Base-by-base conservation (phyloP, 1,140 invertebrate species). In the Plodia interpunctella region DNA sequence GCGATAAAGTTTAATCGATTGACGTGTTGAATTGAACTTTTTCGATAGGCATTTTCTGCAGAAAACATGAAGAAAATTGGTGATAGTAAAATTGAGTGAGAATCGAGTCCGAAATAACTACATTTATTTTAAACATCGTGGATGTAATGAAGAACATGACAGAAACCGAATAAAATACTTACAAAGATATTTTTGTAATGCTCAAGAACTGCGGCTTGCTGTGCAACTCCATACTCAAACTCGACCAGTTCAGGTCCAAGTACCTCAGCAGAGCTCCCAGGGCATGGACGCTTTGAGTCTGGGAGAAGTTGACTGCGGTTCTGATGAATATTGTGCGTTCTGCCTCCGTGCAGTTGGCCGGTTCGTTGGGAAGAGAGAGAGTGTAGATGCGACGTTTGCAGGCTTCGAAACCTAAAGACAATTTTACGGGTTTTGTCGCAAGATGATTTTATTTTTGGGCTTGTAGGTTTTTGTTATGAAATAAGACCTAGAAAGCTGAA, bases 201-300 rank as follows among this genome's bases (percentile, higher is more conserved):
- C 91, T 90, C n/a, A 93, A 59, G 62, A 94, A 92, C 20, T 92
- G 81, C 0, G 93, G 85, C 63, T 90, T 88, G 44, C 86, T 85
- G 67, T 92, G 91, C 6, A 93, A 66, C n/a, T 91, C 88, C 55
- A 95, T 81, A 28, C 90, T 75, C 21, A 87, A 52, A 13, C 79
- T 79, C 80, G 74, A 90, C 90, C 93, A 93, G 73, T 93, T 92
- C 55, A 92, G 93, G 64, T 96, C 95, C 52, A 96, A 65, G 75
- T 93, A 96, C 74, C 93, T 93, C 17, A 96, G 76, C 49, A 97
- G 85, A 0, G 93, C 92, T n/a, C 95, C 95, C 13, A 94, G 77
- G 1, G 95, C 93, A 76, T 94, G 91, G 0, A 96, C 90, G 78
- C 92, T 93, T n/a, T 91, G 84, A 1, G 86, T 83, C 60, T 92